Evolutionary conservation across 2,797 vertebrate species (phyloP).

Genomic region (Sebastiscus tertius): DNA sequence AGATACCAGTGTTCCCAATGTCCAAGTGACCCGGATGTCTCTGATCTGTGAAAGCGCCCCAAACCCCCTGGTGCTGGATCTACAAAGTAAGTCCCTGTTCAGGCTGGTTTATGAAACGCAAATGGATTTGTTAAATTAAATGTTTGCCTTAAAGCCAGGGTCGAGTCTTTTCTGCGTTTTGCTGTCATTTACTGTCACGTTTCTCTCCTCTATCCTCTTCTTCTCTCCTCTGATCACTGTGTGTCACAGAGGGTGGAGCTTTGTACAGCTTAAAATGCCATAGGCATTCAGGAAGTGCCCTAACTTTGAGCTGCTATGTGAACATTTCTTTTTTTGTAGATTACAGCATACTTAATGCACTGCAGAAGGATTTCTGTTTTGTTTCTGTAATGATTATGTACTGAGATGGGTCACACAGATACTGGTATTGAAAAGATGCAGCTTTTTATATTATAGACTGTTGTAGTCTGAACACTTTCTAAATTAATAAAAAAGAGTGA

Average conservation of each 20-base stretch:
- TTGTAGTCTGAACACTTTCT: too few species aligned
- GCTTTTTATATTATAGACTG: too few species aligned
- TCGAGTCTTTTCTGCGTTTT: neutral
- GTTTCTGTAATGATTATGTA: too few species aligned
- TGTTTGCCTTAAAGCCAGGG: neutral
- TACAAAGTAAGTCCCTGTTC: slow-evolving; percentile 85
- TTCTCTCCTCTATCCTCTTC: neutral
- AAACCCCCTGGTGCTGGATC: slow-evolving; percentile 89
- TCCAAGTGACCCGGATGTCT: slow-evolving; percentile 91
- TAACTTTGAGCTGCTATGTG: too few species aligned
- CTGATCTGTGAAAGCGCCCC: slow-evolving; percentile 88
- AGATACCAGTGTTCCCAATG: slow-evolving; percentile 89
- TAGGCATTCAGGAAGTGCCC: too few species aligned
- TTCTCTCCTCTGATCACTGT: neutral
- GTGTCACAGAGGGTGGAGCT: neutral
- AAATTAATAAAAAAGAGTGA: too few species aligned
- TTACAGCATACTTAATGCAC: too few species aligned
- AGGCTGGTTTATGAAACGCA: neutral
- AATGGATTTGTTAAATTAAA: neutral
- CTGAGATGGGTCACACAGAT: too few species aligned
- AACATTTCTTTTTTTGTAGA: too few species aligned
- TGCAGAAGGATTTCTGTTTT: too few species aligned
- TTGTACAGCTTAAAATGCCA: too few species aligned
- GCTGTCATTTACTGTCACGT: neutral
- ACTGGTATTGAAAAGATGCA: too few species aligned